These are phyloP conservation scores for Pseudomugil tenellus DNA, from an alignment of 2,797 vertebrate genomes.

Conservation along the genomic window DNA sequence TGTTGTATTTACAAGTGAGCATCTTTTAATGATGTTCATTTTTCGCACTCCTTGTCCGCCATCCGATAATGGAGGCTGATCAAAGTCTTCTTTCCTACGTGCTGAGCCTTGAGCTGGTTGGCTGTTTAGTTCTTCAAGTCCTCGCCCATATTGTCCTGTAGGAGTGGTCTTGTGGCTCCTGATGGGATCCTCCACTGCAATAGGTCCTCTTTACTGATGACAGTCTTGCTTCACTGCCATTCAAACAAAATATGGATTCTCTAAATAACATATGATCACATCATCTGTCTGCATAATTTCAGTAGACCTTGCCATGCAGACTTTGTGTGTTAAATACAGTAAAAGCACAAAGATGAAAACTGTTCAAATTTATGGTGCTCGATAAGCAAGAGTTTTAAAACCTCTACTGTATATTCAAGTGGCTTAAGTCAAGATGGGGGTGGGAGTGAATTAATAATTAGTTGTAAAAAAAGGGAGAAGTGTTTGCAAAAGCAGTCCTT, in stretches of 20 bases:
- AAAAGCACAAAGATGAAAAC: conserved; percentile 64
- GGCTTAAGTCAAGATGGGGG: conserved; percentile 9
- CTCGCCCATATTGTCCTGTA: conserved; percentile 46
- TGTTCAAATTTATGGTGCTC: conserved; percentile 29
- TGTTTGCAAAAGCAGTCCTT: conserved; percentile 37
- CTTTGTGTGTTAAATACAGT: conserved; percentile 66
- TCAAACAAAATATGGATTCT: conserved; percentile 80
- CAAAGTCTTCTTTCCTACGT: conserved; percentile 39
- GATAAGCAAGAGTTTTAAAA: conserved; percentile 31
- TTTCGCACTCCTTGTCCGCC: no score
- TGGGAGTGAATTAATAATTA: conserved; percentile 57
- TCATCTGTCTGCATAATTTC: conserved; percentile 80
- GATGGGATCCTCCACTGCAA: conserved; percentile 54
- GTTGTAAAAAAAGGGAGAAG: conserved; percentile 41
- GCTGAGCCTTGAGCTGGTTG: conserved; percentile 21
- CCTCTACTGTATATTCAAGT: conserved; percentile 34
- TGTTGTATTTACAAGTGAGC: conserved; percentile 74
- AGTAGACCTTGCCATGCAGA: conserved; percentile 81
- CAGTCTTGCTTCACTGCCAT: conserved; percentile 59
- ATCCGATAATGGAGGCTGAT: conserved; percentile 41
- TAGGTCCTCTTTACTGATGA: conserved; percentile 63
- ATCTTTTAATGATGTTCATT: no score
- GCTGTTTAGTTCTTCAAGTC: conserved; percentile 33
- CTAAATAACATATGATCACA: conserved; percentile 86
- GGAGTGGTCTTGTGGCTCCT: conserved; percentile 57